Evolutionary conservation across 2,113 vertebrate species (phyloP).

Genomic region (Propithecus coquereli): DNA sequence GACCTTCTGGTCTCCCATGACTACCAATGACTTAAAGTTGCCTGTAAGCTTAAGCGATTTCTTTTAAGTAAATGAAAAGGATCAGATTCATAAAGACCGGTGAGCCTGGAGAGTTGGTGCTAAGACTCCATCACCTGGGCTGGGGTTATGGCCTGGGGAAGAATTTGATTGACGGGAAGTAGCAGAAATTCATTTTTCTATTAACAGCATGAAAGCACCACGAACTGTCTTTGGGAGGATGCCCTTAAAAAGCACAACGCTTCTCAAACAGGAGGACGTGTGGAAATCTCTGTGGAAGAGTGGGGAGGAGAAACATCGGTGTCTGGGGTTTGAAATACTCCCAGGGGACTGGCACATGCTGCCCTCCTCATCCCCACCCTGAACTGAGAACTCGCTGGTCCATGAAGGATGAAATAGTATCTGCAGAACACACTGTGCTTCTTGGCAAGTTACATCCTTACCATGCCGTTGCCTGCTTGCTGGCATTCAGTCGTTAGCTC

Average conservation of each 20-base stretch:
- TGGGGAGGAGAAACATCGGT: neutral
- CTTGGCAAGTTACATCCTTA: neutral
- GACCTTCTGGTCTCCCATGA: neutral
- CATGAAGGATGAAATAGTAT: neutral
- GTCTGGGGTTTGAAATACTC: neutral
- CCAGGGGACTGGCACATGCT: neutral
- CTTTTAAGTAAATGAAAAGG: neutral
- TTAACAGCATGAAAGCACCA: neutral
- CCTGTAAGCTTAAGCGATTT: neutral
- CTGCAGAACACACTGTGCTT: neutral
- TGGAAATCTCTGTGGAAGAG: neutral
- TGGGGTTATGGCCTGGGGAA: neutral
- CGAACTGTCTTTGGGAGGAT: neutral
- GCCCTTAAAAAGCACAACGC: neutral
- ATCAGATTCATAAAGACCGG: neutral
- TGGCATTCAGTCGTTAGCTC: neutral
- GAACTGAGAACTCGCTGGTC: rapidly evolving
- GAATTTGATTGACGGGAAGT: neutral
- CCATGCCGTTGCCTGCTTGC: neutral
- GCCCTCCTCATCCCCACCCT: too few relatives aligned
- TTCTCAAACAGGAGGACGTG: neutral
- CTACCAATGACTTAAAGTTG: neutral
- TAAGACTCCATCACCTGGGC: neutral
- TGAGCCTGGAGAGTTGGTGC: neutral
- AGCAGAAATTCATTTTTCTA: neutral